Conservation (phyloP, 1,140 invertebrate species). For the Heliconius melpomene region DNA sequence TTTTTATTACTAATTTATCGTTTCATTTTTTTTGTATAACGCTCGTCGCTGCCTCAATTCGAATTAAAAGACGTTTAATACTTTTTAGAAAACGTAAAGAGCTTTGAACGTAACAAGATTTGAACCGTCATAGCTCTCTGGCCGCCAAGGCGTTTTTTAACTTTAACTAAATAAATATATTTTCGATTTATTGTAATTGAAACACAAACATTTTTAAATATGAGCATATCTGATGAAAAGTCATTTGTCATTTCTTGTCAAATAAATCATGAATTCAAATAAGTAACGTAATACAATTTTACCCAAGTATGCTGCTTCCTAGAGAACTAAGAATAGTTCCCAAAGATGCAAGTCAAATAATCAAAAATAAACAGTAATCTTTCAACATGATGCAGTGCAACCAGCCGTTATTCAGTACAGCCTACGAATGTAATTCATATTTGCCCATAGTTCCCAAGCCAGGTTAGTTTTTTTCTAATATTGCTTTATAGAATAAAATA, state of each 20-base stretch:
- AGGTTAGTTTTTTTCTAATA: background rate
- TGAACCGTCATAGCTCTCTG: too few relatives aligned
- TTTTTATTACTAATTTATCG: slow-evolving; percentile 18
- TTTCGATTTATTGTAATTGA: too few relatives aligned
- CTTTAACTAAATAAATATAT: too few relatives aligned
- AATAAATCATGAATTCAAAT: slow-evolving; percentile 16
- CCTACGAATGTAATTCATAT: slow-evolving; percentile 41
- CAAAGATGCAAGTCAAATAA: background rate
- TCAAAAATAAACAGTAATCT: background rate
- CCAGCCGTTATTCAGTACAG: slow-evolving; percentile 39
- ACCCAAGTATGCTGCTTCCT: background rate
- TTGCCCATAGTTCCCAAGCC: background rate
- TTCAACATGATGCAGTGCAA: slow-evolving; percentile 51
- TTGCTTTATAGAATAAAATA: background rate
- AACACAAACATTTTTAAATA: too few relatives aligned
- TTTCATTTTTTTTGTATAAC: background rate
- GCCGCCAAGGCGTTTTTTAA: too few relatives aligned
- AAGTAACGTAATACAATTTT: slow-evolving; percentile 13
- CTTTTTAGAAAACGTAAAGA: too few relatives aligned
- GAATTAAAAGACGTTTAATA: too few relatives aligned
- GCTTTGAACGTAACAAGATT: too few relatives aligned
- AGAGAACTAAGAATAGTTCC: background rate
- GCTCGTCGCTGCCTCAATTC: too few relatives aligned
- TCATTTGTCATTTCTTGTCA: background rate
- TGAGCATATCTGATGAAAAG: background rate